These are phyloP conservation scores for Drepanosiphum platanoidis DNA, from an alignment of 2,888 invertebrate species.

Conservation along the genomic window DNA sequence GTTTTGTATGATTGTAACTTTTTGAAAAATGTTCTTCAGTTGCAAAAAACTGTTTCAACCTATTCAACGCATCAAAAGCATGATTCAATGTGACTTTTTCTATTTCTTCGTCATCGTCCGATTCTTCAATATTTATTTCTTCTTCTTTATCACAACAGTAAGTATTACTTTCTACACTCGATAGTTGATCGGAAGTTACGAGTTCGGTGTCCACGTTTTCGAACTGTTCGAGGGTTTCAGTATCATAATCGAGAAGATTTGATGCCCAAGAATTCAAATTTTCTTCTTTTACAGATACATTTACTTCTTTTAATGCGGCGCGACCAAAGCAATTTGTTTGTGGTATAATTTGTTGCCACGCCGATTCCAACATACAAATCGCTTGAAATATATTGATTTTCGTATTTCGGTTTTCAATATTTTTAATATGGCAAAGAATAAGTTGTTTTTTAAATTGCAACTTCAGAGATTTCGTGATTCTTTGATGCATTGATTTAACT, in stretches of 20 bases:
- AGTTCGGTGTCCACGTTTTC: neutral
- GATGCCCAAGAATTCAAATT: neutral
- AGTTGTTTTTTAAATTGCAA: neutral
- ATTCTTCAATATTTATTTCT: neutral
- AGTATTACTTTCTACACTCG: neutral
- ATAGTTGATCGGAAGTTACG: neutral
- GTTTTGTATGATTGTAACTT: neutral
- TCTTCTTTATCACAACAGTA: neutral
- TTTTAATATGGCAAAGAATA: neutral
- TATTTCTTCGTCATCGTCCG: neutral
- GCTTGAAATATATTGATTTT: neutral
- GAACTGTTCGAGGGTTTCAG: neutral
- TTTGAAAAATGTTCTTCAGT: neutral
- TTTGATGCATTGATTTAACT: neutral
- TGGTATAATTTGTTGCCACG: neutral
- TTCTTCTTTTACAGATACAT: neutral
- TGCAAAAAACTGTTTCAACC: neutral
- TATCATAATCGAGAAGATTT: neutral
- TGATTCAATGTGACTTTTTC: neutral
- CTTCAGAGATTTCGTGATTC: neutral
- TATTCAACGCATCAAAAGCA: neutral
- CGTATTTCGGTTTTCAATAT: neutral
- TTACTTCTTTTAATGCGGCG: neutral
- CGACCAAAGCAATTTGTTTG: neutral
- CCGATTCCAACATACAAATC: neutral